Evolutionary conservation across 2,797 vertebrate species (phyloP).

Genomic region (Danio albolineatus): DNA sequence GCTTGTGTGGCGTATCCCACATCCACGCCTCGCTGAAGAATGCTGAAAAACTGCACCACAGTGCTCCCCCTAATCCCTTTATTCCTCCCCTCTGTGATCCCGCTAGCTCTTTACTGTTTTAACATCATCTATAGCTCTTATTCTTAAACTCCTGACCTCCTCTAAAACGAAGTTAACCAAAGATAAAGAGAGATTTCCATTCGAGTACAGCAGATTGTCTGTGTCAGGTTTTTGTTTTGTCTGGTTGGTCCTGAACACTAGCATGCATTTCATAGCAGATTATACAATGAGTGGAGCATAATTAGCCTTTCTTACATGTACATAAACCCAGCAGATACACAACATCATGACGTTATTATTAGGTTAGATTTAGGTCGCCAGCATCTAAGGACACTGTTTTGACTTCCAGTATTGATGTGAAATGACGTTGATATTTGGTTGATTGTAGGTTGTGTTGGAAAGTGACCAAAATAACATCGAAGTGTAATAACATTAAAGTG

Average conservation of each 20-base stretch:
- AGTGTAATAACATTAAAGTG: too few relatives aligned
- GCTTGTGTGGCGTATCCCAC: not conserved
- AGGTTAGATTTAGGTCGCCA: too few relatives aligned
- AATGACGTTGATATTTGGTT: too few relatives aligned
- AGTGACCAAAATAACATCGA: too few relatives aligned
- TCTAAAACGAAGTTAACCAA: not conserved
- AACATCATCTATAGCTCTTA: not conserved
- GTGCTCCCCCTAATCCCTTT: not conserved
- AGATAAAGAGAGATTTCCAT: not conserved
- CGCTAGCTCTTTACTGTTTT: not conserved
- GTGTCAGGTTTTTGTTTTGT: not conserved
- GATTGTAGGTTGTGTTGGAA: too few relatives aligned
- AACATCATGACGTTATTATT: too few relatives aligned
- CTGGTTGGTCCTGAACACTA: not conserved
- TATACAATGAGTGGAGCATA: not conserved
- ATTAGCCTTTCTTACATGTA: not conserved
- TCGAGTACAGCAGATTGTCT: not conserved
- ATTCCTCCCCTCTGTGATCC: not conserved
- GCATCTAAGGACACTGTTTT: too few relatives aligned
- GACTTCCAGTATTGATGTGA: too few relatives aligned
- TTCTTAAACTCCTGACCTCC: not conserved
- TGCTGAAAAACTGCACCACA: slow-evolving; percentile 16
- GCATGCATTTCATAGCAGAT: not conserved
- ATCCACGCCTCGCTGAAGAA: slow-evolving; percentile 16
- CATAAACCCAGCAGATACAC: not conserved